Base-by-base conservation (phyloP, 1,140 invertebrate genomes). In the Rhynchophorus ferrugineus region DNA sequence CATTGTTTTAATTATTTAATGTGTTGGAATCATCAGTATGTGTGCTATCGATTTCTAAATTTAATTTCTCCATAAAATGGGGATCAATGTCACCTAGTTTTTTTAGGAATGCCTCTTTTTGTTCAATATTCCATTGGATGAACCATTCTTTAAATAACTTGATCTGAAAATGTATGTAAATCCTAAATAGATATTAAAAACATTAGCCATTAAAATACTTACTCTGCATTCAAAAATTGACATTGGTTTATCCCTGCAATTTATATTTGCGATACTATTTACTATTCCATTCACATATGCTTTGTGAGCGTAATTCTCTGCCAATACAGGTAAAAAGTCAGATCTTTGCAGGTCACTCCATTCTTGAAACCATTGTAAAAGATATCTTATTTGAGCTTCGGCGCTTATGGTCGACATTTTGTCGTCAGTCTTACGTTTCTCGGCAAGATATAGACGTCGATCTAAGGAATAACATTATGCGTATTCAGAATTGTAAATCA, bases 71-170 rank as follows among this genome's bases (percentile, higher is more conserved):
- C 17, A 77, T 79, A 65, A 89, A 87, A 52, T 76, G 78, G 13
- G 78, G 62, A 70, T 89, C 87, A 29, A 81, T 75, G 61, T 83
- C 82, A 42, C 79, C 78, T 19, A 89, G 78, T 46, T 79, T 78
- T 38, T 76, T 74, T 8, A 87, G 65, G n/a, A 89, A 72, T 46
- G 76, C 76, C 21, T 83, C 78, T 62, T 81, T 83, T 50, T 91
- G 84, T 50, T 83, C 80, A 37, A 81, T 75, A 35, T 78, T 78
- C 91, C 91, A 94, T 59, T 80, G 82, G 45, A 80, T 75, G 63
- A 82, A 85, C 91, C 91, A 94, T 71, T 91, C 84, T 62, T 80
- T 78, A 64, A 93, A 92, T 8, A 93, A 68, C 71, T 93, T 92
- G 41, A 83, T 77, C 81, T 83, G 43, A 41, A 66, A 65, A 20